Conservation (phyloP, 2,797 vertebrate species). For the Acrossocheilus wenchowensis region DNA sequence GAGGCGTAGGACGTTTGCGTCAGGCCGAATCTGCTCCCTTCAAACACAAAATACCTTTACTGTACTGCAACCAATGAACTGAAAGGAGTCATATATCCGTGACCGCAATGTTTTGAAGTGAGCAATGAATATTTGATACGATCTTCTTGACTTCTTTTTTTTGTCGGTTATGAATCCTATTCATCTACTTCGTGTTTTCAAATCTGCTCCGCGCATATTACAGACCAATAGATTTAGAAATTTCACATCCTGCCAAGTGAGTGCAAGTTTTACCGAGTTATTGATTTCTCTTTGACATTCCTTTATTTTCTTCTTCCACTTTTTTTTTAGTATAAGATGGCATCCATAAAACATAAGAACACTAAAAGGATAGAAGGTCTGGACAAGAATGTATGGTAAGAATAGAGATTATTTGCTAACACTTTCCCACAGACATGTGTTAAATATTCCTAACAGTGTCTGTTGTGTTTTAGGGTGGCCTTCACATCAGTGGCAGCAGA, state of each 20-base stretch:
- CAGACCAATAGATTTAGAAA: constrained; percentile 55
- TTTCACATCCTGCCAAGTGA: constrained; percentile 81
- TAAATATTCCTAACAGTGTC: background rate
- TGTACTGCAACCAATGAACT: background rate
- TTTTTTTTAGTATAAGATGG: constrained; percentile 69
- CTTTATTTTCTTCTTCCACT: constrained; percentile 40
- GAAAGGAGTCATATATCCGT: background rate
- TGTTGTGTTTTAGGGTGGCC: constrained; percentile 80
- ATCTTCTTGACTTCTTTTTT: constrained; percentile 18
- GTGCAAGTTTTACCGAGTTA: constrained; percentile 61
- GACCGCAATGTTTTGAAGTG: constrained; percentile 3
- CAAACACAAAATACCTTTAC: constrained; percentile 1
- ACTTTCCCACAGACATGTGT: background rate
- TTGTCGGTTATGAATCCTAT: constrained; percentile 80
- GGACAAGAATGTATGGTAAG: constrained; percentile 93
- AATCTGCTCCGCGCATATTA: constrained; percentile 49
- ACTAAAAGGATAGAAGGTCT: constrained; percentile 92
- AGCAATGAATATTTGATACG: background rate
- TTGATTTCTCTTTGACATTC: background rate
- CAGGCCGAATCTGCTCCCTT: constrained; percentile 27
- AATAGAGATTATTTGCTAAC: constrained; percentile 40
- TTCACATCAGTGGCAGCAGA: constrained; percentile 90
- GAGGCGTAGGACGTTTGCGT: constrained; percentile 18
- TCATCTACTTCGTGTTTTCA: constrained; percentile 68
- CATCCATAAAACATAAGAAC: constrained; percentile 82